These are phyloP conservation scores for Thryonomys swinderianus DNA, from an alignment of 2,113 vertebrate species.

Conservation along the genomic window DNA sequence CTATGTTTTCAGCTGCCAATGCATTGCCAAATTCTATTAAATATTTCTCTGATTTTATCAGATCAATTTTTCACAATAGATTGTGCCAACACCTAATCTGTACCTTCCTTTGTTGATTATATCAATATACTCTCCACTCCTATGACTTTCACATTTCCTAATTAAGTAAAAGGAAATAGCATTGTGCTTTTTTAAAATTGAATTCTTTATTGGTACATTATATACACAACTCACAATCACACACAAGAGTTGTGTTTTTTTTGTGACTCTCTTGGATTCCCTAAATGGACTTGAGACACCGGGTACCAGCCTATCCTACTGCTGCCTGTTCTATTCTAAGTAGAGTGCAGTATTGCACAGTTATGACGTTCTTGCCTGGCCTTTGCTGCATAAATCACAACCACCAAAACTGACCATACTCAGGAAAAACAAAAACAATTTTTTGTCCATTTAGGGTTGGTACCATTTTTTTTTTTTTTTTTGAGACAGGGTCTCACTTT, in stretches of 20 bases:
- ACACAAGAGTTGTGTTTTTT: too few species aligned
- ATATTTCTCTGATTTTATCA: slow-evolving; percentile 7
- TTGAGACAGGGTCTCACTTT: too few species aligned
- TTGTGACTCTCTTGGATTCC: not conserved
- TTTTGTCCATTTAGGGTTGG: too few species aligned
- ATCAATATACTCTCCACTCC: not conserved
- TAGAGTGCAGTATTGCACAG: not conserved
- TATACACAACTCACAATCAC: too few species aligned
- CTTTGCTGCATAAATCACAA: not conserved
- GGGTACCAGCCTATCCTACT: not conserved
- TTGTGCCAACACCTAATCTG: not conserved
- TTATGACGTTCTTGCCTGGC: not conserved
- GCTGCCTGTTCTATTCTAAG: not conserved
- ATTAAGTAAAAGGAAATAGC: not conserved
- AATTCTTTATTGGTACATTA: too few species aligned
- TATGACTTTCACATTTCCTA: slow-evolving; percentile 28
- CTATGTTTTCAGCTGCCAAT: not conserved
- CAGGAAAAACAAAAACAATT: not conserved
- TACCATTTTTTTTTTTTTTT: slow-evolving; percentile 11
- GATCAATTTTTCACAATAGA: not conserved
- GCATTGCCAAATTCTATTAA: not conserved
- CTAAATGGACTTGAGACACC: accelerated
- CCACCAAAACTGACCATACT: not conserved
- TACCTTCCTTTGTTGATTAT: not conserved
- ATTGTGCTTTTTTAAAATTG: too few species aligned